A percentile compares a stretch with the other conserved stretches of the same genome.
Conservation (phyloP, 2,113 vertebrate genomes). For the Nasalis larvatus region DNA sequence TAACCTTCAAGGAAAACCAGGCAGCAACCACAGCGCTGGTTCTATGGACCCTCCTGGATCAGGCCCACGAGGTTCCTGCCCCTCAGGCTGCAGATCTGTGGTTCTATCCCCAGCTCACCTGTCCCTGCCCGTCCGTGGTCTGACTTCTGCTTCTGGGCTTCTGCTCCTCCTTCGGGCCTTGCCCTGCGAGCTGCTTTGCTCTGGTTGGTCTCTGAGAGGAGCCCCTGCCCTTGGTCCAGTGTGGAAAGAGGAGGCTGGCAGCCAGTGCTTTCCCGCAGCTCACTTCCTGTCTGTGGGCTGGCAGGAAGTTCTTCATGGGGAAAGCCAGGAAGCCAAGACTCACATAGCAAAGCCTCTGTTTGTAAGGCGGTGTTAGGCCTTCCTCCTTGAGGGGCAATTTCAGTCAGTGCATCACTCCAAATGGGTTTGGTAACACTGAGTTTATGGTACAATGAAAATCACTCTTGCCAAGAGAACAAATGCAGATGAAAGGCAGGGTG, state of each 20-base stretch:
- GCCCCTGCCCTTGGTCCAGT: accelerated
- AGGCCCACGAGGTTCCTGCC: neutral
- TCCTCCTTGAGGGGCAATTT: neutral
- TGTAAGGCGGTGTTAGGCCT: neutral
- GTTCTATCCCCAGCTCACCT: too few relatives aligned
- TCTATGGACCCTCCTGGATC: neutral
- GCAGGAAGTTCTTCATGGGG: neutral
- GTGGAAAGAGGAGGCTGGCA: accelerated
- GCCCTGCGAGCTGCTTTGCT: too few relatives aligned
- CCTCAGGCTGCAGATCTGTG: accelerated
- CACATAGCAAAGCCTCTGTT: accelerated
- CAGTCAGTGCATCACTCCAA: neutral
- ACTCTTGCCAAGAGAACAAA: neutral
- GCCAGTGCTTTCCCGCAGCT: accelerated
- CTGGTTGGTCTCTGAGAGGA: neutral
- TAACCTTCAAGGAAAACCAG: accelerated
- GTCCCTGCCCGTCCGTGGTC: neutral
- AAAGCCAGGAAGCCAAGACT: neutral
- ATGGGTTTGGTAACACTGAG: neutral
- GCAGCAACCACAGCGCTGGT: accelerated
- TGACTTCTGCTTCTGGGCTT: neutral
- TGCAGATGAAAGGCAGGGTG: neutral
- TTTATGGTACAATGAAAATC: neutral
- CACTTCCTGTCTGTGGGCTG: accelerated
- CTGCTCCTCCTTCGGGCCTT: accelerated